phyloP scores from a whole-genome alignment of 2,888 invertebrate genomes.

The Sphaeridia pumilis region DNA sequence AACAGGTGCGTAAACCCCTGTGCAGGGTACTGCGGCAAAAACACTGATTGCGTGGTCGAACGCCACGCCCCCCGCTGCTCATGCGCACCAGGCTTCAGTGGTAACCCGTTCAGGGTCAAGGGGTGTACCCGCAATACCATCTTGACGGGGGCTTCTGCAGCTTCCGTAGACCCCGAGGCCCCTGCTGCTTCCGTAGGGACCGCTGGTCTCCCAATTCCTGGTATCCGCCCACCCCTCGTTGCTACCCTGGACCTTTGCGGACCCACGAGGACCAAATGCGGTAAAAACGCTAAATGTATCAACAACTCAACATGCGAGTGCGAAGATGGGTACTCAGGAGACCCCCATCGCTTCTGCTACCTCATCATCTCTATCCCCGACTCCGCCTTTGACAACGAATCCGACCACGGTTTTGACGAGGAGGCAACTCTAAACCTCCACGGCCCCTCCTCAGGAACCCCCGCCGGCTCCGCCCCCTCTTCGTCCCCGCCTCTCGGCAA shows the following conservation, averaged over 20 bases:
- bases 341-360: slow-evolving; percentile 11
- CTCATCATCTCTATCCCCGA: slow-evolving; percentile 9
- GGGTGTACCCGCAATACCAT: slow-evolving; percentile 2
- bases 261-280: background rate
- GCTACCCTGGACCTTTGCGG: background rate
- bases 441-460: background rate
- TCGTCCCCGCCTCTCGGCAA: too few relatives aligned
- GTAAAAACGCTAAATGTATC: slow-evolving; percentile 3
- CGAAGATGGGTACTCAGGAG: slow-evolving; percentile 5
- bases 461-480: background rate
- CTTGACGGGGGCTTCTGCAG: background rate
- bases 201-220: background rate
- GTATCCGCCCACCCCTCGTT: background rate
- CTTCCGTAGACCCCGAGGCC: background rate
- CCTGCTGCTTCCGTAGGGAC: background rate
- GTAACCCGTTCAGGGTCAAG: slow-evolving; percentile 2
- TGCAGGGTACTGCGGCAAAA: slow-evolving; percentile 10
- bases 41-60: slow-evolving; percentile 6
- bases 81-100: slow-evolving; percentile 2
- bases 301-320: slow-evolving; percentile 1
- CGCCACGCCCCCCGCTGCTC: background rate
- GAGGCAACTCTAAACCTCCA: background rate
- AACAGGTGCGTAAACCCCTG: slow-evolving; percentile 53
- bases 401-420: background rate
- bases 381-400: background rate